Evolutionary conservation across 2,888 invertebrate genomes (phyloP).

Genomic region (Camptogramma bilineatum): DNA sequence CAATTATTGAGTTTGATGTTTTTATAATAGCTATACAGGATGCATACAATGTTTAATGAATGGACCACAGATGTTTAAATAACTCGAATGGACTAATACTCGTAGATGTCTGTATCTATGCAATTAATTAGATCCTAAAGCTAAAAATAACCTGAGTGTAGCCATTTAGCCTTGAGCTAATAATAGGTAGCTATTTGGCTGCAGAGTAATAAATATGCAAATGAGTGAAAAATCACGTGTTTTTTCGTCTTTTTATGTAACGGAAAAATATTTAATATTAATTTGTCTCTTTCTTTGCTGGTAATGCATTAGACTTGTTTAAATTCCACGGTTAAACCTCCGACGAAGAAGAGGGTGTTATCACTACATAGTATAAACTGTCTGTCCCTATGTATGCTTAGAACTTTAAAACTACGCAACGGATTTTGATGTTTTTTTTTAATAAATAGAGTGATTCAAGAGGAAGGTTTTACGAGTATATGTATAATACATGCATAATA

Average conservation of each 20-base stretch:
- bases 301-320: neutral
- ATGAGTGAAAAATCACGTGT: neutral
- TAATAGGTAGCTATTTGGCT: neutral
- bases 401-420: too few species aligned
- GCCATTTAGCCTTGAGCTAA: neutral
- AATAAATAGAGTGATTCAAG: too few species aligned
- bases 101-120: neutral
- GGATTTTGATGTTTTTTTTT: too few species aligned
- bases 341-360: neutral
- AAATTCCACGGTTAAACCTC: neutral
- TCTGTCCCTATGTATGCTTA: too few species aligned
- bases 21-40: neutral
- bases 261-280: too few species aligned
- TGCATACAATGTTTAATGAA: neutral
- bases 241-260: neutral
- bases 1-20: too few species aligned
- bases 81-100: too few species aligned
- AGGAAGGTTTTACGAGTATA: too few species aligned
- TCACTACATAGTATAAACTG: neutral
- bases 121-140: neutral
- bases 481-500: too few species aligned
- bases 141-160: neutral
- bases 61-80: too few species aligned
- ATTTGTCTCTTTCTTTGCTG: too few species aligned
- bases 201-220: neutral